Base-by-base conservation (phyloP, 2,113 vertebrate species). In the Ctenomys sociabilis region DNA sequence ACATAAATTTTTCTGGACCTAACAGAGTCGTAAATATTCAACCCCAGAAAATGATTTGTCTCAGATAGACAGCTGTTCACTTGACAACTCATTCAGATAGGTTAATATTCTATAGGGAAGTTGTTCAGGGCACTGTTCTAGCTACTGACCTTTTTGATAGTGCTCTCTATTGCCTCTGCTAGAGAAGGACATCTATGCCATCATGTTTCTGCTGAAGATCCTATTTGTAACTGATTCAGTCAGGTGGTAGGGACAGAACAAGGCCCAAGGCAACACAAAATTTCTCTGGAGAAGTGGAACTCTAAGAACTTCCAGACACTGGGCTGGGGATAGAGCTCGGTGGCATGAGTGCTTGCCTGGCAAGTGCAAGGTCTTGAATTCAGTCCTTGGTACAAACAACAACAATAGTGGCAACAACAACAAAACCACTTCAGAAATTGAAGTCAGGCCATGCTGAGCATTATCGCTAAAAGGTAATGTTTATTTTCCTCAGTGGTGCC, bases 1-100 rank as follows among this genome's bases (percentile, higher is more conserved):
- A 96, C 77, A 61, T 37, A 91, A 95, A 73, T 37, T 40, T 75
- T 88, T 93, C n/a, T 82, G 28, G 43, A 91, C 3, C 57, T 84
- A 87, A 73, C 35, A 88, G 14, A 13, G 16, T 7, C 80, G 19
- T 54, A 84, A n/a, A 78, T 63, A 94, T 45, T 94, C 35, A 49
- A 93, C 9, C 12, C n/a, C 5, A 24, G 90, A 94, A 57, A 40
- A 89, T 78, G 86, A 54, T 26, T 28, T 83, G 61, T 93, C 35
- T 19, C 83, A 72, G 30, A 24, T 77, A 45, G 83, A 70, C 7
- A 82, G 21, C 37, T 77, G 59, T 90, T 84, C 43, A 70, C 80
- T 28, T 83, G 84, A 80, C 80, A 94, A 63, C 54, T 90, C 30
- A 7, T 49, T 93, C 43, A 78, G 82, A 90, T 26, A 84, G 68